Evolutionary conservation across 2,113 vertebrate species (phyloP).

Genomic region (Macaca mulatta): DNA sequence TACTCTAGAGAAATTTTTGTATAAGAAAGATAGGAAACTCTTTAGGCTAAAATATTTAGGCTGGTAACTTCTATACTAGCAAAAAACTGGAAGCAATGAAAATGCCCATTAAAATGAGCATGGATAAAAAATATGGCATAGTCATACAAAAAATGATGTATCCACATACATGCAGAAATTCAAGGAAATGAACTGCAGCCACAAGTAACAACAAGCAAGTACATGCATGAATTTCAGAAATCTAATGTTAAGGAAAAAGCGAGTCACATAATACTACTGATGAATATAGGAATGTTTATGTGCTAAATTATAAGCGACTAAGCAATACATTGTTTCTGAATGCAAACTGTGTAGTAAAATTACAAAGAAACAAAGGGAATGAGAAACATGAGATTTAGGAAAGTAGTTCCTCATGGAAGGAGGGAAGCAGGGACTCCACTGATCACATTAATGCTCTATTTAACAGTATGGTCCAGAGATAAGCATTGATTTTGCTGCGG

Average conservation of each 20-base stretch:
- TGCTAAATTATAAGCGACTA: background rate
- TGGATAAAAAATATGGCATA: background rate
- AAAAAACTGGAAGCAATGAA: background rate
- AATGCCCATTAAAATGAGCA: background rate
- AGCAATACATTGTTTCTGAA: background rate
- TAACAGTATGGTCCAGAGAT: background rate
- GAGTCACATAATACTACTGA: background rate
- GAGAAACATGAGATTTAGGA: background rate
- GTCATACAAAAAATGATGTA: background rate
- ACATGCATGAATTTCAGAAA: background rate
- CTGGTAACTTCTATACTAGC: background rate
- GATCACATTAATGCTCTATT: background rate
- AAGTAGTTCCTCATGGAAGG: background rate
- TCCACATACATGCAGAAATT: background rate
- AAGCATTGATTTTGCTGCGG: background rate
- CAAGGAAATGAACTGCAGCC: background rate
- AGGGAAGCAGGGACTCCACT: rapidly evolving
- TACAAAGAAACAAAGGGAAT: background rate
- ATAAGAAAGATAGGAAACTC: background rate
- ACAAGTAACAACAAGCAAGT: background rate
- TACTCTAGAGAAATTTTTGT: background rate
- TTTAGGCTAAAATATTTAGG: background rate
- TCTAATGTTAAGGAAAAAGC: background rate
- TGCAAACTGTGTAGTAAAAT: background rate
- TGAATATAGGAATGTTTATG: background rate